Evolutionary conservation across 1,140 invertebrate species (phyloP).

Genomic region (Paraescarpia echinospica): DNA sequence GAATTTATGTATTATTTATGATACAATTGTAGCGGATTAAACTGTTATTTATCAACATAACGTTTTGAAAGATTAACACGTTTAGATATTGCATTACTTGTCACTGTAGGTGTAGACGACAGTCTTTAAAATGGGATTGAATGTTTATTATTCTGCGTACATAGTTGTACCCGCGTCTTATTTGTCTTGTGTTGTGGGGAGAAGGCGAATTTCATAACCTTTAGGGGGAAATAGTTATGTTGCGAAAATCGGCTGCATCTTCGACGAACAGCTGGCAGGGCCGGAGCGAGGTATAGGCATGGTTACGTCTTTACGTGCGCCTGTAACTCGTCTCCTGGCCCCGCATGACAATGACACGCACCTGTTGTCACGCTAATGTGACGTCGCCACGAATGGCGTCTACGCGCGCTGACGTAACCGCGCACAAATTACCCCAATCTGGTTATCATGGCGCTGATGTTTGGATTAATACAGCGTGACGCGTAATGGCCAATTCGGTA

Average conservation of each 20-base stretch:
- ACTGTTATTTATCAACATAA: background rate
- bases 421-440: background rate
- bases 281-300: too few species aligned
- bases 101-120: background rate
- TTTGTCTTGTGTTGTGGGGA: too few species aligned
- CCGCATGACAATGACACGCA: background rate
- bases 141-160: background rate
- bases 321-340: too few species aligned
- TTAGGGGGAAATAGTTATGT: background rate
- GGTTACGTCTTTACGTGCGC: too few species aligned
- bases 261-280: background rate
- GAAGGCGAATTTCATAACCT: too few species aligned
- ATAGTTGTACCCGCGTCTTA: background rate
- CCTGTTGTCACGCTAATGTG: constrained; percentile 3
- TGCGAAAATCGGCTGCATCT: background rate
- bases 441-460: background rate
- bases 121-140: background rate
- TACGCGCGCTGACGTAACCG: background rate
- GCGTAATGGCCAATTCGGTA: constrained; percentile 3
- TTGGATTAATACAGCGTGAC: background rate
- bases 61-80: background rate
- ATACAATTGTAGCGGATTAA: too few species aligned
- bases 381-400: background rate
- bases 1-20: too few species aligned
- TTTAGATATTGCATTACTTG: too few species aligned